phyloP scores from a whole-genome alignment of 2,888 invertebrate species.

The Pollenia amentaria region DNA sequence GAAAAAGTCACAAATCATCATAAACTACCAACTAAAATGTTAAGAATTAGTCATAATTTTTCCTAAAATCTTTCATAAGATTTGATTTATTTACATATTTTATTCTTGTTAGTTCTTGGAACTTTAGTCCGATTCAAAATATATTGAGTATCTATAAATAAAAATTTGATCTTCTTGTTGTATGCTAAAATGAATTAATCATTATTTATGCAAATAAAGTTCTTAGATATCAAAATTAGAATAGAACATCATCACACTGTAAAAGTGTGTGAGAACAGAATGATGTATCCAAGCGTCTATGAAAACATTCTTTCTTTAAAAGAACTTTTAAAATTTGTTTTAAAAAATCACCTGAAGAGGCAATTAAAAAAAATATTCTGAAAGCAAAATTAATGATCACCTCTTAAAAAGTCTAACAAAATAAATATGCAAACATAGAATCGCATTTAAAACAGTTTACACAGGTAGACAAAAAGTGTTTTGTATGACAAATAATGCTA shows the following conservation, averaged over 20 bases:
- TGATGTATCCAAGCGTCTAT: neutral
- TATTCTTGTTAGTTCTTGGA: neutral
- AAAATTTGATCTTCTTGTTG: neutral
- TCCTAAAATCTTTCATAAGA: neutral
- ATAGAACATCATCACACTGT: neutral
- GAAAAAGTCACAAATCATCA: no score
- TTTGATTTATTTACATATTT: neutral
- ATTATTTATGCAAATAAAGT: slow-evolving; percentile 23
- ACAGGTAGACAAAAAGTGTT: slow-evolving; percentile 13
- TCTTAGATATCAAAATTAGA: neutral
- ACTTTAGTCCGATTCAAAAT: no score
- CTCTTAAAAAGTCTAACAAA: neutral
- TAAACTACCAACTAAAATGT: neutral
- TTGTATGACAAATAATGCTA: neutral
- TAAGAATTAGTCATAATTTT: neutral
- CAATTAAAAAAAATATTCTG: no score
- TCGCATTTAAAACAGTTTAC: slow-evolving; percentile 8
- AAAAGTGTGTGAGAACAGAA: neutral
- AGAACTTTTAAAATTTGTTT: slow-evolving; percentile 6
- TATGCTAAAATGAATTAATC: neutral
- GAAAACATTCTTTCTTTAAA: slow-evolving; percentile 27
- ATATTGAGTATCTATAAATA: no score
- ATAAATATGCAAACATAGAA: neutral
- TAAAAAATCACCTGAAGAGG: neutral
- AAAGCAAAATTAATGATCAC: no score